phyloP scores from a whole-genome alignment of 2,113 vertebrate genomes.

The Turdus rufiventris region DNA sequence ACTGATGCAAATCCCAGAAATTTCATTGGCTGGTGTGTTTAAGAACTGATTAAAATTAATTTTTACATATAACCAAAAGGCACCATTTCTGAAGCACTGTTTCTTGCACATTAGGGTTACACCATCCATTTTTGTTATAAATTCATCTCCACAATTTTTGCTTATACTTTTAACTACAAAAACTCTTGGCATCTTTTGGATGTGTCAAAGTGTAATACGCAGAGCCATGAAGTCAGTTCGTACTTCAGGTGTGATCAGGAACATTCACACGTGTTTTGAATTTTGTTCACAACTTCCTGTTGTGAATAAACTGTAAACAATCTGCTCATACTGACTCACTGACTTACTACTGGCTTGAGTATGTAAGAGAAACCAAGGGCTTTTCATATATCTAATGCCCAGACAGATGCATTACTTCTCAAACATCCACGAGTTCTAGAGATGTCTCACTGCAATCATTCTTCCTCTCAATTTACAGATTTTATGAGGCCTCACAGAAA shows the following conservation, averaged over 20 bases:
- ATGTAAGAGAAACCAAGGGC: background rate
- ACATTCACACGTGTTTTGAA: conserved; percentile 12
- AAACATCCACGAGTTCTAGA: background rate
- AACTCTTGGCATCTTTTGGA: background rate
- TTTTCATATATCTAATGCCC: background rate
- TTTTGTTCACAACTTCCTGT: conserved; percentile 26
- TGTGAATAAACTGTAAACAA: conserved; percentile 43
- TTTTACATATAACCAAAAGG: background rate
- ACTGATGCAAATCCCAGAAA: background rate
- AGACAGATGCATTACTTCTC: background rate
- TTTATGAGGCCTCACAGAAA: background rate
- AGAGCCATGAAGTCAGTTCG: background rate
- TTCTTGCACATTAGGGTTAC: background rate
- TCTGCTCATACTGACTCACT: conserved; percentile 28
- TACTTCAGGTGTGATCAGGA: conserved; percentile 1
- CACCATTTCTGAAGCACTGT: background rate
- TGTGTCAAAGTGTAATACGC: background rate
- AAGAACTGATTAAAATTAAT: background rate
- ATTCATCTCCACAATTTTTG: background rate
- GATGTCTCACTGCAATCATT: background rate
- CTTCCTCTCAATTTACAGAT: background rate
- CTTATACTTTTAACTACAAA: background rate
- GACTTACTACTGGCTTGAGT: background rate
- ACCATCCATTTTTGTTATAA: background rate
- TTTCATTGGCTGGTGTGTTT: background rate